These are phyloP conservation scores for Lordiphosa andalusiaca DNA, from an alignment of 2,888 invertebrate species.

Conservation along the genomic window DNA sequence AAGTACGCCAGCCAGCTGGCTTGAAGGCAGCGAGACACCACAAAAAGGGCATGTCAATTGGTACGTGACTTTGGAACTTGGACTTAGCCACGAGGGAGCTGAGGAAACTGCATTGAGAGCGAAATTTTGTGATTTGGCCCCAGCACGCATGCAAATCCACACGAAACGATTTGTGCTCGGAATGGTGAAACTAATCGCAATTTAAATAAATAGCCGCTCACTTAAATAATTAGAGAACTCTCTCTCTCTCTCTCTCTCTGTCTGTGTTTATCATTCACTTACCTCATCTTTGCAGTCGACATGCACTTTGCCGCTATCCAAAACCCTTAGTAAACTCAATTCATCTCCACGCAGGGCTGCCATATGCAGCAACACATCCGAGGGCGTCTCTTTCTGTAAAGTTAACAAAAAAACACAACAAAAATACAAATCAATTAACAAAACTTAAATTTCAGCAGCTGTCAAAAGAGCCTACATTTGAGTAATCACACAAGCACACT, in stretches of 20 bases:
- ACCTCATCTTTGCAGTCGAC: constrained; percentile 97
- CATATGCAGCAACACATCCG: constrained; percentile 94
- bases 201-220: constrained; percentile 36
- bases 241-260: neutral
- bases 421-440: constrained; percentile 26
- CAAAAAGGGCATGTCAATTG: constrained; percentile 17
- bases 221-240: constrained; percentile 41
- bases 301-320: constrained; percentile 96
- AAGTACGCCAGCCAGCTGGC: constrained; percentile 29
- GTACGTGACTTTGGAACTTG: constrained; percentile 21
- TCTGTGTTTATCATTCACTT: constrained; percentile 67
- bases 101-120: constrained; percentile 14
- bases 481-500: constrained; percentile 6
- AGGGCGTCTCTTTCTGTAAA: constrained; percentile 94
- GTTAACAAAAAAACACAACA: constrained; percentile 18
- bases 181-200: constrained; percentile 51
- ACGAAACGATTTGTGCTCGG: constrained; percentile 30
- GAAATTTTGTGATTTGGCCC: constrained; percentile 16
- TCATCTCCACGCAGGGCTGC: constrained; percentile 93
- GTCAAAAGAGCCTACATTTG: constrained; percentile 30
- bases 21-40: constrained; percentile 10
- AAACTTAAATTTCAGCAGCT: constrained; percentile 39
- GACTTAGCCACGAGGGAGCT: constrained; percentile 4
- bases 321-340: constrained; percentile 87
- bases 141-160: constrained; percentile 32